Percentiles rank a stretch among this genome's conserved stretches.
Evolutionary conservation across 2,797 vertebrate species (phyloP).

Genomic region (Chloroceryle amazona): DNA sequence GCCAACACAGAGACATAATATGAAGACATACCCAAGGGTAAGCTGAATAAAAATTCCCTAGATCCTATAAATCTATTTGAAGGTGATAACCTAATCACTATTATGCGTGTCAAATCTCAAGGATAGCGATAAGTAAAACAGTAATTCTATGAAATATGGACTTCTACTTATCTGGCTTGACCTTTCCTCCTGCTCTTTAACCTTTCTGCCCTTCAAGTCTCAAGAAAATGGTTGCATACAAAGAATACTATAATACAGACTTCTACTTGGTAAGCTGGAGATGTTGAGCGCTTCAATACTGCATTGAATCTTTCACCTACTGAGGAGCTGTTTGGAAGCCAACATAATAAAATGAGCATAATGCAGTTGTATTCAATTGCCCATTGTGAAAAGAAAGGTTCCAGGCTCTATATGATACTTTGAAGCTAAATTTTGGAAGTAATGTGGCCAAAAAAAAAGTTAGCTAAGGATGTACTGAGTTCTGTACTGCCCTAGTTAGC

Average conservation of each 20-base stretch:
- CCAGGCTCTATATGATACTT: not conserved
- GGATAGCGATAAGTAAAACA: conserved; percentile 72
- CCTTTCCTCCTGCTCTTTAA: conserved; percentile 60
- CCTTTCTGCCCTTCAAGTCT: conserved; percentile 59
- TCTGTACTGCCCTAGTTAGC: not conserved
- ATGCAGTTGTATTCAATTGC: not conserved
- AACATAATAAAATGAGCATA: not conserved
- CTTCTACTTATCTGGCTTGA: conserved; percentile 69
- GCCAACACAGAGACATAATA: conserved; percentile 23
- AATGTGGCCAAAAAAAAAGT: not conserved
- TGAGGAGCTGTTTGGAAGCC: not conserved
- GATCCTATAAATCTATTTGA: conserved; percentile 71
- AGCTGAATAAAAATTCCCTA: conserved; percentile 68
- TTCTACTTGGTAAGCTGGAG: conserved; percentile 34
- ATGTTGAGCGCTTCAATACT: not conserved
- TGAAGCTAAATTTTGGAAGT: not conserved
- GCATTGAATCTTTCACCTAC: not conserved
- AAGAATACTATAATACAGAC: conserved; percentile 4
- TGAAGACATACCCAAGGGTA: conserved; percentile 64
- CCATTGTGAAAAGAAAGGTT: not conserved
- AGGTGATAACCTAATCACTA: conserved; percentile 71
- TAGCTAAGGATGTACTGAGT: not conserved
- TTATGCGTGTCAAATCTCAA: conserved; percentile 59
- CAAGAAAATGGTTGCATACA: not conserved
- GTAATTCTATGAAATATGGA: conserved; percentile 72